Percentiles rank a stretch among this genome's conserved stretches.
phyloP scores from a whole-genome alignment of 2,113 vertebrate species.

The Mirza zaza region DNA sequence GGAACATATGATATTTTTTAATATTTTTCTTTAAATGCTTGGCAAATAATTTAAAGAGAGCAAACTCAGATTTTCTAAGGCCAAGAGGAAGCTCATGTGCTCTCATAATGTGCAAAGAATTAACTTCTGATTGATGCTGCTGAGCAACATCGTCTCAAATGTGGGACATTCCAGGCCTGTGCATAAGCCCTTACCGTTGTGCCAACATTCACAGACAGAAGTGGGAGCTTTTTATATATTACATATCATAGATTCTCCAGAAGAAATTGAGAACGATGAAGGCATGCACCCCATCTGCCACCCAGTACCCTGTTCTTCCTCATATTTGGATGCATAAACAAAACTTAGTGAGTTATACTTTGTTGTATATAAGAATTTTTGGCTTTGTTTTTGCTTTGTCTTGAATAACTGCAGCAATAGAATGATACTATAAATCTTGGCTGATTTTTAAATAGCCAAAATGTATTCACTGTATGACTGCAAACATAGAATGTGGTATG shows the following conservation, averaged over 20 bases:
- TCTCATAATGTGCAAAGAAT: not conserved
- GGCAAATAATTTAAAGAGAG: not conserved
- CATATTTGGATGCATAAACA: not conserved
- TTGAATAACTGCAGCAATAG: not conserved
- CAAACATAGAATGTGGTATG: conserved; percentile 34
- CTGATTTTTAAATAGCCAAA: conserved; percentile 28
- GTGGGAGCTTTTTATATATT: not conserved
- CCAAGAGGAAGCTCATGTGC: not conserved
- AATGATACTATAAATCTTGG: not conserved
- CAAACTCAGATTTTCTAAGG: not conserved
- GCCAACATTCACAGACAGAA: not conserved
- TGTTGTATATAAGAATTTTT: not conserved
- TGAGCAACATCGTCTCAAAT: too few species aligned
- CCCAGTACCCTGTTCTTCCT: not conserved
- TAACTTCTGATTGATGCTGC: not conserved
- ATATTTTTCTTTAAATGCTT: not conserved
- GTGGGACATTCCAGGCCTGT: not conserved
- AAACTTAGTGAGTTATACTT: conserved; percentile 25
- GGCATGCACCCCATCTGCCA: not conserved
- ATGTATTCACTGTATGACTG: not conserved
- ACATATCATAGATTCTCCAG: not conserved
- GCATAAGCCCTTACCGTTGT: not conserved
- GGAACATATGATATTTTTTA: not conserved
- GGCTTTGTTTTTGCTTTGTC: conserved; percentile 31
- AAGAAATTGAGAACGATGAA: not conserved